Base-by-base conservation (phyloP, 2,888 invertebrate genomes). In the Tipula unca region DNA sequence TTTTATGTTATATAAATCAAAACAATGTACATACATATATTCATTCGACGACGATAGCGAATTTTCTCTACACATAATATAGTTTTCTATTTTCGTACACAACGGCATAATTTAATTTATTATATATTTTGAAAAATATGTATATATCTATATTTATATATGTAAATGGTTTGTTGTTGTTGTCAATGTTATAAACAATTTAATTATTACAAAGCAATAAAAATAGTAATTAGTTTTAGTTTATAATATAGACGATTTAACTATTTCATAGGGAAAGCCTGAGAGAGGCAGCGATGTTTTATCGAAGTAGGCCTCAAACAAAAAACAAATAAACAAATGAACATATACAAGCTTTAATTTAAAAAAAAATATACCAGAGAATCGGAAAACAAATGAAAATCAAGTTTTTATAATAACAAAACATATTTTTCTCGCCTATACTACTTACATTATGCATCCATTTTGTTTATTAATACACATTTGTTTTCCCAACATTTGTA, bases 1-100 rank as follows among this genome's bases (percentile, higher is more conserved):
- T 69, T 69, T 69, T 69, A 25, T 69, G 69, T 69, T 69, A 69
- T 69, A 69, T 69, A 69, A 69, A 69, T 69, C 69, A 69, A 69
- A 69, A 69, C 69, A 69, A 69, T 69, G 69, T 69, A 48, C 17
- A 48, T n/a, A n/a, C n/a, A n/a, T 32, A 10, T 39, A 10, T 39
- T 10, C n/a, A 69, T 69, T 69, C 69, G 25, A 69, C 69, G 25
- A 69, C 25, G 69, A 69, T 25, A 69, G 25, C 69, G 69, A 69
- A 69, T 69, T 69, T 48, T 48, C 17, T n/a, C 17, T 48, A n/a
- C 3, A 17, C n/a, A n/a, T n/a, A n/a, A n/a, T n/a, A n/a, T 32
- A 32, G 32, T 69, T 69, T 69, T 25, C 25, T 25, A 54, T 54
- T 54, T 17, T 54, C 48, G 48, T 54, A 48, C 6, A 54, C 8